These are phyloP conservation scores for Oryctolagus cuniculus DNA, from an alignment of 2,113 vertebrate species.

Conservation along the genomic window mOryCun1.1 NC_091443.1:34028001-34028500, in stretches of 20 bases:
- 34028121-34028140: constrained; percentile 39
- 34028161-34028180: not conserved
- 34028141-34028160: constrained; percentile 20
- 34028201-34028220: not conserved
- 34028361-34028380: not conserved
- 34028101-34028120: constrained; percentile 12
- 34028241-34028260: not conserved
- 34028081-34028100: constrained; percentile 41
- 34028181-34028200: constrained; percentile 7
- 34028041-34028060: constrained; percentile 43
- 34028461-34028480: not conserved
- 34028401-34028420: not conserved
- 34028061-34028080: constrained; percentile 46
- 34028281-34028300: not conserved
- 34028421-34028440: not conserved
- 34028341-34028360: not conserved
- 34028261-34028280: not conserved
- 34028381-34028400: not conserved
- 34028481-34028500: not conserved
- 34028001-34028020: not conserved
- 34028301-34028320: not conserved
- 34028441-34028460: not conserved
- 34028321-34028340: constrained; percentile 19
- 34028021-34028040: not conserved
- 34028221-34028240: not conserved